Conservation (phyloP, 2,888 invertebrate genomes). For the Pyralis farinalis region DNA sequence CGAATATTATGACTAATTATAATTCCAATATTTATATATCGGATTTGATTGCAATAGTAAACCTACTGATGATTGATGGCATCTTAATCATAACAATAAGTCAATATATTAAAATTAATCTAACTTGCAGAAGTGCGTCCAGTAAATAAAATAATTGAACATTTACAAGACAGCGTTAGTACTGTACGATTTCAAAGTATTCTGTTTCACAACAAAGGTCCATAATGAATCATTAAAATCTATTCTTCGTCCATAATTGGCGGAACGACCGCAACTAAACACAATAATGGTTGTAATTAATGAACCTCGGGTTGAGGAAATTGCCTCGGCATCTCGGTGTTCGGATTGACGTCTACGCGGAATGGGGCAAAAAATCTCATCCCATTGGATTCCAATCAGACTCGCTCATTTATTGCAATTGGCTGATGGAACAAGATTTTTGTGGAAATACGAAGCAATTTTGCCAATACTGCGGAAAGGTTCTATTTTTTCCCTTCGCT, state of each 20-base stretch:
- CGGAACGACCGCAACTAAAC: conserved; percentile 28
- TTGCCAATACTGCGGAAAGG: conserved; percentile 22
- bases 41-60: too few species aligned
- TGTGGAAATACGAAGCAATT: conserved; percentile 42
- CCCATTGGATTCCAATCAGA: conserved; percentile 63
- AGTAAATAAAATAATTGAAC: too few species aligned
- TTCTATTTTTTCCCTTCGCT: too few species aligned
- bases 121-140: too few species aligned
- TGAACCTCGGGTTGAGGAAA: conserved; percentile 42
- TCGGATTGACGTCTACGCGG: conserved; percentile 40
- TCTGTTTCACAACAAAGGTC: conserved; percentile 3
- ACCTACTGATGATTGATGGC: too few species aligned
- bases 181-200: not conserved
- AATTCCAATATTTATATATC: too few species aligned
- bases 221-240: conserved; percentile 11
- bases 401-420: conserved; percentile 63
- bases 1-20: too few species aligned
- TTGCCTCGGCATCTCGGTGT: conserved; percentile 45
- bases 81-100: too few species aligned
- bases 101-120: too few species aligned
- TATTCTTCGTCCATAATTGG: conserved; percentile 10
- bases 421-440: conserved; percentile 55
- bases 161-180: too few species aligned
- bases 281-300: conserved; percentile 55
- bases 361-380: conserved; percentile 49